phyloP scores from a whole-genome alignment of 1,140 invertebrate species.

The Mactra quadrangularis region DNA sequence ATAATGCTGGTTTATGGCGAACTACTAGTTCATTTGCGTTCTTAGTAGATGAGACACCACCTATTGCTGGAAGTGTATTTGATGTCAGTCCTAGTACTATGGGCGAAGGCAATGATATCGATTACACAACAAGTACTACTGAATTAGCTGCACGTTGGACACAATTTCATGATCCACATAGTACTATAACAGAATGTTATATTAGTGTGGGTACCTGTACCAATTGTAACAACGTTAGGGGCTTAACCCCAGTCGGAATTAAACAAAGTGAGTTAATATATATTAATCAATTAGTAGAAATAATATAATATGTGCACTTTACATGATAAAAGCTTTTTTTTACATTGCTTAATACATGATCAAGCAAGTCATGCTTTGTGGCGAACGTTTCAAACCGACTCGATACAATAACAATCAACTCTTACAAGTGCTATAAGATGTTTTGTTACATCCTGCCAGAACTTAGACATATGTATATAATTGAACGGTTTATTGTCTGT shows the following conservation, averaged over 20 bases:
- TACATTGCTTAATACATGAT: not conserved
- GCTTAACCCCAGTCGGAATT: not conserved
- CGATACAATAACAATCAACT: not conserved
- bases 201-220: slow-evolving; percentile 7
- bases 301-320: not conserved
- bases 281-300: not conserved
- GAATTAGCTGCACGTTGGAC: slow-evolving; percentile 9
- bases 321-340: not conserved
- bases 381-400: not conserved
- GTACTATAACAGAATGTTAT: not conserved
- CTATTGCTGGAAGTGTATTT: not conserved
- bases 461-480: no score
- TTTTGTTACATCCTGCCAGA: no score
- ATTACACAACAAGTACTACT: not conserved
- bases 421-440: not conserved
- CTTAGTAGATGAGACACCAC: slow-evolving; percentile 17
- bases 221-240: slow-evolving; percentile 3
- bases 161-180: slow-evolving; percentile 28
- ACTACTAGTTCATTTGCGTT: slow-evolving; percentile 8
- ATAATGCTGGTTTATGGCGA: slow-evolving; percentile 1
- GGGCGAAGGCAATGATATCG: not conserved
- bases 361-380: not conserved
- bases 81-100: not conserved
- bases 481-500: no score
- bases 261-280: not conserved